Evolutionary conservation across 2,797 vertebrate species (phyloP), one percentile per base, ranked within the genome.

Genomic region (Cirrhinus mrigala): DNA sequence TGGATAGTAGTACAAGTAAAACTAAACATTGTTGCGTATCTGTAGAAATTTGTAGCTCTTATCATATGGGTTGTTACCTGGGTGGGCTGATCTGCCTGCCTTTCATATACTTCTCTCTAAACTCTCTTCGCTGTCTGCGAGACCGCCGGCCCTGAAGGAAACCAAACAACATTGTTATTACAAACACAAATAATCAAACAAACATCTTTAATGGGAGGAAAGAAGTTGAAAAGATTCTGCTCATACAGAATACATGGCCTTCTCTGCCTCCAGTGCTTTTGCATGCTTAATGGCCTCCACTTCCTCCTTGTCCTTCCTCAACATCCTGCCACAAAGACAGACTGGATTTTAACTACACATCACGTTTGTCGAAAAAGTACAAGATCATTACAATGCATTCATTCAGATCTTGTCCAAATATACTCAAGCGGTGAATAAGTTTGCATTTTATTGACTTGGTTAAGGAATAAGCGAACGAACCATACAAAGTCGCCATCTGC

Each of bases 181-280:
- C 20, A 46, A 62, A 56, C 5, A 40, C 9, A 27, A 86, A 20
- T 68, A 54, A 22, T 16, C 0, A 71, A n/a, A 60, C 56, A 83
- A 18, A 60, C 60, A 78, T 56, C 16, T 37, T 69, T 5, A 75
- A 68, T 79, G 24, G 79, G 4, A 52, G 1, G 14, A 1, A 62
- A 56, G 81, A 20, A 24, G 46, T 71, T 46, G 22, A 73, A 88
- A 70, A 73, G 73, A 54, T 82, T 85, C 40, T 46, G 54, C 40
- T 87, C 97, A 95, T 94, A 99, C 98, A 90, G 98, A 99, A 89
- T 99, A 99, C 98, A 99, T 99, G 80, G 98, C 98, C 90, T 99
- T 99, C 89, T 99, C 98, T 5, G 98, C 98, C 88, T 99, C 98
- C 88, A 99, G 89, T 6, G 98, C 98, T 85, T 99, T 99, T 90